Evolutionary conservation across 1,140 invertebrate species (phyloP).

Genomic region (Colletes gigas): DNA sequence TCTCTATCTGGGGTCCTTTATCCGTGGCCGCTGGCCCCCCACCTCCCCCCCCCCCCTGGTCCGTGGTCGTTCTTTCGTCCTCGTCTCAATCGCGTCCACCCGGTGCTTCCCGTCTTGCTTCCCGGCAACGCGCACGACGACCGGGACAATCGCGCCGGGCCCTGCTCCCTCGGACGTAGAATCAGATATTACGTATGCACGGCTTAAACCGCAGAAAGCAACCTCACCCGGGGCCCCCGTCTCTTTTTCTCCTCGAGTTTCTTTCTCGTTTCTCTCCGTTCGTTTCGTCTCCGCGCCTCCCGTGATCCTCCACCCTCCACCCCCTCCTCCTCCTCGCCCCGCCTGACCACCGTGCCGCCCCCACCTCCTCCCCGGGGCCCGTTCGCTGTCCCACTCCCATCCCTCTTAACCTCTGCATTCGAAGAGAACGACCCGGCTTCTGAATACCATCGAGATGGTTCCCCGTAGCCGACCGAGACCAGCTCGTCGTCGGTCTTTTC

Average conservation of each 20-base stretch:
- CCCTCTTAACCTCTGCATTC: conserved; percentile 45
- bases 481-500: conserved; percentile 14
- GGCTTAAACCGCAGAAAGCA: conserved; percentile 62
- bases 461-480: neutral
- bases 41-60: neutral
- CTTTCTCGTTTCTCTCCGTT: conserved; percentile 11
- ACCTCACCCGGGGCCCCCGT: conserved; percentile 21
- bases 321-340: neutral
- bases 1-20: conserved; percentile 46
- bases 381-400: conserved; percentile 7
- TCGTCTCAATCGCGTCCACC: conserved; percentile 12
- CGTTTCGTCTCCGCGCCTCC: conserved; percentile 6
- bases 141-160: conserved; percentile 53
- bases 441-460: conserved; percentile 43
- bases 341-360: neutral
- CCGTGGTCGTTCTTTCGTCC: conserved; percentile 3
- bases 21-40: conserved; percentile 25
- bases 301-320: neutral
- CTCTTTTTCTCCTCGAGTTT: conserved; percentile 44
- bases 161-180: conserved; percentile 65
- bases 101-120: conserved; percentile 16
- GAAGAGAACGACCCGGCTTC: conserved; percentile 43
- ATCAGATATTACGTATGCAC: conserved; percentile 74
- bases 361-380: neutral
- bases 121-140: conserved; percentile 37